Conservation (phyloP, 2,888 invertebrate species). For the Chymomyza fuscimana region DNA sequence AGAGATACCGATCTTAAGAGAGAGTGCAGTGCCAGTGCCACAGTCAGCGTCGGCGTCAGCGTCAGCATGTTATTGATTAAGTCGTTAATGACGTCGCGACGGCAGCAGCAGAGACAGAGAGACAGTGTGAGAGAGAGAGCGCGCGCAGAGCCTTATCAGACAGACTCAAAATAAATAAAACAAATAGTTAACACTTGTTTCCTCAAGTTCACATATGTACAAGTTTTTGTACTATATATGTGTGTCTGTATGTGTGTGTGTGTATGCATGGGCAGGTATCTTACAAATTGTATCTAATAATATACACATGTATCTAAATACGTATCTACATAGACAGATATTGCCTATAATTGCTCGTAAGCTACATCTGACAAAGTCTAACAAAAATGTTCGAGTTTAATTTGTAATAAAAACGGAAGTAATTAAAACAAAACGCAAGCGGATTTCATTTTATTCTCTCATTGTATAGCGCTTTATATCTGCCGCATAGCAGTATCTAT, state of each 20-base stretch:
- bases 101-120: not conserved
- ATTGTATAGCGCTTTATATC: too few relatives aligned
- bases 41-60: too few relatives aligned
- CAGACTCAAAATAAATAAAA: conserved; percentile 23
- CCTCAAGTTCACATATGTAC: conserved; percentile 58
- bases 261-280: not conserved
- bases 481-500: not conserved
- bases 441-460: not conserved
- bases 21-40: too few relatives aligned
- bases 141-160: not conserved
- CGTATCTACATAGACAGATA: not conserved
- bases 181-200: conserved; percentile 62
- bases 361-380: not conserved
- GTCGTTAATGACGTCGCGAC: too few relatives aligned
- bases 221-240: not conserved
- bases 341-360: conserved; percentile 5
- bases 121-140: not conserved
- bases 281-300: not conserved
- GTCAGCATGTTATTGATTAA: too few relatives aligned
- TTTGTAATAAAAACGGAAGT: not conserved
- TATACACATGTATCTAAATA: conserved; percentile 8
- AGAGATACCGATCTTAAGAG: not conserved
- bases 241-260: not conserved
- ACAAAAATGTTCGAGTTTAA: not conserved
- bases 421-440: not conserved